Conservation (phyloP, 2,113 vertebrate genomes). For the Heterotilapia buettikoferi region DNA sequence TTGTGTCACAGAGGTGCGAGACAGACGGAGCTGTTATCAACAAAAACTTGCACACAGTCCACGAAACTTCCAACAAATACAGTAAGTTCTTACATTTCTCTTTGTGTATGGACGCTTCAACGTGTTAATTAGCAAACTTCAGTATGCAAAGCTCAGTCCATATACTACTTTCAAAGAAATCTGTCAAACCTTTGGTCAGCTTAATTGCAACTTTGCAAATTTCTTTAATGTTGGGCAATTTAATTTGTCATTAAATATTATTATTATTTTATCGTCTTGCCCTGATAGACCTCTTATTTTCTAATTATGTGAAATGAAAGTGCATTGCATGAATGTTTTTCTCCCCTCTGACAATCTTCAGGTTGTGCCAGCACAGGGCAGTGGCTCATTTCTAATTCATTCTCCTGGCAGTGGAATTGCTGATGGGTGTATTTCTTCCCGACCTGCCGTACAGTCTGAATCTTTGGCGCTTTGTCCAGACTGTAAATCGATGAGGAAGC, state of each 20-base stretch:
- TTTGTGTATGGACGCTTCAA: neutral
- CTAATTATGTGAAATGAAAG: neutral
- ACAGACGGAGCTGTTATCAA: neutral
- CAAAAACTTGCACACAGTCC: neutral
- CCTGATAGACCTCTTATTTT: neutral
- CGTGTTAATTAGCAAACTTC: neutral
- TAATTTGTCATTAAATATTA: neutral
- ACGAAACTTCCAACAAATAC: neutral
- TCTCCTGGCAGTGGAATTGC: constrained; percentile 7
- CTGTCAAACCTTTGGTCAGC: neutral
- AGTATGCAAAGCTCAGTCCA: neutral
- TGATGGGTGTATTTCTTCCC: constrained; percentile 21
- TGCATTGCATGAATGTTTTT: neutral
- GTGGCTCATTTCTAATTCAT: neutral
- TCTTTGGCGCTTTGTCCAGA: constrained; percentile 22
- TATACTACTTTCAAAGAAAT: neutral
- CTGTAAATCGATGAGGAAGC: constrained; percentile 35
- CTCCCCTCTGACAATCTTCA: neutral
- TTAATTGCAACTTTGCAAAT: neutral
- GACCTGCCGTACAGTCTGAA: neutral
- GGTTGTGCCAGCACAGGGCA: neutral
- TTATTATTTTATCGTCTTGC: neutral
- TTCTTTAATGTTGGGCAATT: neutral
- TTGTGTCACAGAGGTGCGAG: neutral
- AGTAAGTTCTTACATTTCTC: neutral